These are phyloP conservation scores for Lymantria dispar DNA, from an alignment of 2,888 invertebrate genomes.

Conservation along the genomic window DNA sequence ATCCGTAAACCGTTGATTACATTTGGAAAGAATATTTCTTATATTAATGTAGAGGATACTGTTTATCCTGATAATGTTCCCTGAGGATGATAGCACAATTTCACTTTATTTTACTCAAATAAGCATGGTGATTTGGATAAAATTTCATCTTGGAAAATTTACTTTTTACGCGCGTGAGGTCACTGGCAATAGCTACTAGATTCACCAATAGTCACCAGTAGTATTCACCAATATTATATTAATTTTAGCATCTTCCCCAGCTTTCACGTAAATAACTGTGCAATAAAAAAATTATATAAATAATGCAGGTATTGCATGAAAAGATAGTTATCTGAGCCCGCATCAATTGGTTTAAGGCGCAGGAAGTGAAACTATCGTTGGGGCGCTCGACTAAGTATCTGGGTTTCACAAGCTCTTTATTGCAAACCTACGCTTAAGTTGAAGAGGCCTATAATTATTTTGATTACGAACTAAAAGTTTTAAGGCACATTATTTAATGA, in stretches of 20 bases:
- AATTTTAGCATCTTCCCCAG: background rate
- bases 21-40: no score
- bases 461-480: constrained; percentile 11
- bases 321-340: constrained; percentile 27
- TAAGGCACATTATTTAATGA: background rate
- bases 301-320: constrained; percentile 14
- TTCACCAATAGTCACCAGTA: no score
- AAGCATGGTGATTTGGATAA: no score
- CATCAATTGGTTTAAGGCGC: constrained; percentile 44
- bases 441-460: constrained; percentile 14
- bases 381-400: constrained; percentile 30
- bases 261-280: background rate
- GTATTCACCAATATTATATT: no score
- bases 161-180: no score
- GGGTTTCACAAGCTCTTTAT: constrained; percentile 37
- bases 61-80: no score
- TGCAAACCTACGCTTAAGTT: constrained; percentile 21
- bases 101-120: no score
- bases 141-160: no score
- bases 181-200: no score
- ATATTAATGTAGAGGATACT: no score
- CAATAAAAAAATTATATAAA: background rate
- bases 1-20: no score
- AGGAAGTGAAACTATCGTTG: constrained; percentile 56
- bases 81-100: no score